Conservation (phyloP, 2,888 invertebrate genomes). For the Hirtodrosophila confusa region DNA sequence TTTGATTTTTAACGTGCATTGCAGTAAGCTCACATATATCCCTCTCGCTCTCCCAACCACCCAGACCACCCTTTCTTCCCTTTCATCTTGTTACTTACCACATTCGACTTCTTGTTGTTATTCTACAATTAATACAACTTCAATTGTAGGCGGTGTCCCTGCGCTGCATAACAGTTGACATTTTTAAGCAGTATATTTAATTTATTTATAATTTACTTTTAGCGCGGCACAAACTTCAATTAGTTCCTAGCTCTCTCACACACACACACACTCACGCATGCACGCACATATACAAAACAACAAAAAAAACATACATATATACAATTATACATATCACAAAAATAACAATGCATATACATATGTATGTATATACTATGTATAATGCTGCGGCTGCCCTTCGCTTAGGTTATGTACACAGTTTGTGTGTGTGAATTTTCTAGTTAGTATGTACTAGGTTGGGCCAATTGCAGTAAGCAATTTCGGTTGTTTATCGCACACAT, state of each 20-base stretch:
- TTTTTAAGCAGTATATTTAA: slow-evolving; percentile 13
- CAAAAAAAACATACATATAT: slow-evolving; percentile 16
- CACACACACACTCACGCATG: slow-evolving; percentile 7
- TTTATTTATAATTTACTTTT: slow-evolving; percentile 14
- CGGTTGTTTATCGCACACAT: slow-evolving; percentile 35
- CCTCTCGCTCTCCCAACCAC: neutral
- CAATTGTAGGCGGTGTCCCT: slow-evolving; percentile 51
- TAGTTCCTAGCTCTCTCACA: slow-evolving; percentile 2
- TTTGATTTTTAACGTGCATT: slow-evolving; percentile 40
- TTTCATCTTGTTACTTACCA: slow-evolving; percentile 32
- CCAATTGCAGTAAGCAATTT: slow-evolving; percentile 40
- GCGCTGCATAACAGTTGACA: slow-evolving; percentile 46
- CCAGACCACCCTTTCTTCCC: neutral
- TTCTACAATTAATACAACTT: slow-evolving; percentile 1
- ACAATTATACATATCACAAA: slow-evolving; percentile 24
- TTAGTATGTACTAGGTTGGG: slow-evolving; percentile 20
- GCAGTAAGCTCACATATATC: slow-evolving; percentile 22
- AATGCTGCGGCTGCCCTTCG: slow-evolving; percentile 39
- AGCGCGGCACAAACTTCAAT: slow-evolving; percentile 19
- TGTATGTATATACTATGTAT: too few relatives aligned
- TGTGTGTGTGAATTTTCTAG: slow-evolving; percentile 29
- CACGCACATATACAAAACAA: slow-evolving; percentile 5
- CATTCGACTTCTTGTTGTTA: slow-evolving; percentile 21
- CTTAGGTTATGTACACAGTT: slow-evolving; percentile 49
- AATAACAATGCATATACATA: slow-evolving; percentile 26